These are phyloP conservation scores for Syngnathus acus DNA, from an alignment of 2,797 vertebrate genomes.

Conservation along the genomic window DNA sequence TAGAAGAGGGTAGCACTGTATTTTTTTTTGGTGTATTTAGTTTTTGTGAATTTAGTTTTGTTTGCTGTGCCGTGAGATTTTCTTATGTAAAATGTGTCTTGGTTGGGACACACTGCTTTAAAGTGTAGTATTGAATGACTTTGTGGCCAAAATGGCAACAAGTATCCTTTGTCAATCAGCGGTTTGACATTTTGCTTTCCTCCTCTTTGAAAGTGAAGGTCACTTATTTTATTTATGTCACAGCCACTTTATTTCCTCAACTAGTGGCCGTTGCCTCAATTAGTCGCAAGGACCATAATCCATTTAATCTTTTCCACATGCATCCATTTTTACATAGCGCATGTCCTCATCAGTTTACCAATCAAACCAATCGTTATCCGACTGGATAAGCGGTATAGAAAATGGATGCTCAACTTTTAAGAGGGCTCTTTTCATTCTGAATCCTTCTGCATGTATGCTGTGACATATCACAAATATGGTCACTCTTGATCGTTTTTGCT, in stretches of 20 bases:
- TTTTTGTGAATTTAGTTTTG: background rate
- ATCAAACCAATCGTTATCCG: too few relatives aligned
- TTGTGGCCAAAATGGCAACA: slow-evolving; percentile 30
- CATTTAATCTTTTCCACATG: background rate
- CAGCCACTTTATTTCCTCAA: background rate
- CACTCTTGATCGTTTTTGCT: slow-evolving; percentile 7
- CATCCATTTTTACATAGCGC: background rate
- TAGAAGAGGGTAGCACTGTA: too few relatives aligned
- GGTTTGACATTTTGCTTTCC: slow-evolving; percentile 4
- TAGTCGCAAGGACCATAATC: background rate
- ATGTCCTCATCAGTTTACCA: background rate
- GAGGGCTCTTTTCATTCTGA: slow-evolving; percentile 30
- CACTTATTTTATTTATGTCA: background rate
- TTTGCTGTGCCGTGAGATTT: too few relatives aligned
- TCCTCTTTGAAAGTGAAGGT: background rate
- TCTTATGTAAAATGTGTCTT: background rate
- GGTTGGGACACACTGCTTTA: background rate
- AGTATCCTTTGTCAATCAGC: slow-evolving; percentile 33
- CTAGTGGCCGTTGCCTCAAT: background rate
- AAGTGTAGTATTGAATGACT: slow-evolving; percentile 20
- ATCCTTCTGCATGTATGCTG: slow-evolving; percentile 37
- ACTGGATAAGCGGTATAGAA: background rate
- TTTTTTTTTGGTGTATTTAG: background rate
- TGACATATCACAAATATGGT: slow-evolving; percentile 6
- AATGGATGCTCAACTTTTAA: background rate